Conservation (phyloP, 2,113 vertebrate genomes). For the Hypocryptadius cinnamomeus region DNA sequence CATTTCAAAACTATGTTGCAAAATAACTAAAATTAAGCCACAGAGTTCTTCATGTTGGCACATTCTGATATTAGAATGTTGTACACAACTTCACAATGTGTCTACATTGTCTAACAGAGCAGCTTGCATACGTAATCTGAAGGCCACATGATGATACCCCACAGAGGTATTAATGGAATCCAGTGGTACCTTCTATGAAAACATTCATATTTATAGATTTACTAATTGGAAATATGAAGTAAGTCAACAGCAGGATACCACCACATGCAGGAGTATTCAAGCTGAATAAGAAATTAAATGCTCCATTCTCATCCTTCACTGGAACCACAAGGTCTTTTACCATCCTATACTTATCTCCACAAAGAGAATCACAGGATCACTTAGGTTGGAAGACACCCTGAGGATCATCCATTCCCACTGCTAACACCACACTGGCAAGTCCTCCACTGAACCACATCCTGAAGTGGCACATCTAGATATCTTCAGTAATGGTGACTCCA, state of each 20-base stretch:
- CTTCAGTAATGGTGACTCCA: background rate
- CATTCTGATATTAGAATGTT: background rate
- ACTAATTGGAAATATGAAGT: background rate
- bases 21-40: background rate
- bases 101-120: background rate
- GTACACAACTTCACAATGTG: background rate
- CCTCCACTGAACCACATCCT: background rate
- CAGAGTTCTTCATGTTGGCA: background rate
- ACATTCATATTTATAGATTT: background rate
- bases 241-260: background rate
- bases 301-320: background rate
- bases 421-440: background rate
- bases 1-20: background rate
- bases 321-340: background rate
- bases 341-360: background rate
- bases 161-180: background rate
- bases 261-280: background rate
- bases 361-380: background rate
- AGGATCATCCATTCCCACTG: background rate
- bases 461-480: fast-evolving
- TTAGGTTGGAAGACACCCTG: background rate
- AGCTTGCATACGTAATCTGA: background rate
- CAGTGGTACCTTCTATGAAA: background rate
- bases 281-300: fast-evolving
- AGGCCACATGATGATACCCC: background rate